Evolutionary conservation across 1,140 invertebrate species (phyloP).

Genomic region (Cataglyphis hispanica): DNA sequence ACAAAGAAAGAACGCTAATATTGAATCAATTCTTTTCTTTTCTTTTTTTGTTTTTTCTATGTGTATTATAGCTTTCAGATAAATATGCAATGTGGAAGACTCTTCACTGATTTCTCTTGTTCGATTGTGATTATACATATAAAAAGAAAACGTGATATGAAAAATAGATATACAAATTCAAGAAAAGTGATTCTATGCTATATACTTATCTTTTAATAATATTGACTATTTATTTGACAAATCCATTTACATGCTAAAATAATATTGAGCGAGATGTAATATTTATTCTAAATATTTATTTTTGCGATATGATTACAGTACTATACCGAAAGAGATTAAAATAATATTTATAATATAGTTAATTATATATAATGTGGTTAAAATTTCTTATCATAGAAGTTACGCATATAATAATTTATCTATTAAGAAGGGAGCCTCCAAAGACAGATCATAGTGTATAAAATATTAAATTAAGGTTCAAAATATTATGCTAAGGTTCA

Average conservation of each 20-base stretch:
- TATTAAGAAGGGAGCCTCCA: slow-evolving; percentile 35
- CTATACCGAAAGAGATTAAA: slow-evolving; percentile 10
- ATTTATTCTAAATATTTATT: slow-evolving; percentile 65
- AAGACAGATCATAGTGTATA: slow-evolving; percentile 29
- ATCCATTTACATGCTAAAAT: slow-evolving; percentile 46
- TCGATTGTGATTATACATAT: neutral
- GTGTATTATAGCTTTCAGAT: neutral
- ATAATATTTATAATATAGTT: slow-evolving; percentile 18
- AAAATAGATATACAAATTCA: neutral
- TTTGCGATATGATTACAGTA: slow-evolving; percentile 49
- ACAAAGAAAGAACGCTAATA: slow-evolving; percentile 80
- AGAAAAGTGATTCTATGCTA: slow-evolving; percentile 1
- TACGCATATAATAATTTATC: slow-evolving; percentile 5
- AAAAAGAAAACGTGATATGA: neutral
- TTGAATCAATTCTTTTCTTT: slow-evolving; percentile 3
- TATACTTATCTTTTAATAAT: slow-evolving; percentile 49
- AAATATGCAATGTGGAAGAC: neutral
- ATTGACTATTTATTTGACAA: slow-evolving; percentile 48
- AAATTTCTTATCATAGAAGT: neutral
- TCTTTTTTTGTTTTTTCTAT: slow-evolving; percentile 47
- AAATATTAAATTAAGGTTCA: neutral
- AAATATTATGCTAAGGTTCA: slow-evolving; percentile 8
- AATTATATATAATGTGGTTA: slow-evolving; percentile 4
- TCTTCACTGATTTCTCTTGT: slow-evolving; percentile 8
- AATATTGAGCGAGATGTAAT: slow-evolving; percentile 35